Evolutionary conservation across 2,888 invertebrate species (phyloP).

Genomic region (Fragum whitleyi): DNA sequence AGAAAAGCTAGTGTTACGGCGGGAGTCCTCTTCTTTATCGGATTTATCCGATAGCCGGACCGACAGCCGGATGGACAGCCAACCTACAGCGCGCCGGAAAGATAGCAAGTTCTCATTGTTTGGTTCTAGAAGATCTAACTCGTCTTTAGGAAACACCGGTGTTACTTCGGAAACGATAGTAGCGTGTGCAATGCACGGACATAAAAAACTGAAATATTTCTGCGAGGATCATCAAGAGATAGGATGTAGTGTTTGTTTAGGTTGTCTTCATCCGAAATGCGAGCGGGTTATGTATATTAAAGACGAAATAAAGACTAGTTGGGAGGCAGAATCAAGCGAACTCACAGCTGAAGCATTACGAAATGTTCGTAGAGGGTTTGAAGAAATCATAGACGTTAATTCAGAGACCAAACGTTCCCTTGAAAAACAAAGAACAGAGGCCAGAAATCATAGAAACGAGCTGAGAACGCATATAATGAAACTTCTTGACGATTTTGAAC

Average conservation of each 20-base stretch:
- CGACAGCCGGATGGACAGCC: not conserved
- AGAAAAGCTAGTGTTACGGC: not conserved
- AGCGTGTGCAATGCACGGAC: slow-evolving; percentile 56
- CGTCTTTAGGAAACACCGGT: not conserved
- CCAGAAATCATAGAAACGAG: slow-evolving; percentile 37
- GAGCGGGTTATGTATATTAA: slow-evolving; percentile 62
- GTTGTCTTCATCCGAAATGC: slow-evolving; percentile 55
- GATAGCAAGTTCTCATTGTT: slow-evolving; percentile 17
- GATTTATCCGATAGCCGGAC: slow-evolving; percentile 4
- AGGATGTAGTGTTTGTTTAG: slow-evolving; percentile 63
- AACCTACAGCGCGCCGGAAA: not conserved
- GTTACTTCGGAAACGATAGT: not conserved
- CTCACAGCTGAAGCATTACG: slow-evolving; percentile 43
- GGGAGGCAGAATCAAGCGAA: slow-evolving; percentile 34
- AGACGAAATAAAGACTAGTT: slow-evolving; percentile 51
- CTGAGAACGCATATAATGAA: slow-evolving; percentile 31
- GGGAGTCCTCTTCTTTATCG: not conserved
- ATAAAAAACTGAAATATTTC: slow-evolving; percentile 64
- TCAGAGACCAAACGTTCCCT: slow-evolving; percentile 32
- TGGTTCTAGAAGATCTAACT: slow-evolving; percentile 27
- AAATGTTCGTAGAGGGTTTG: slow-evolving; percentile 46
- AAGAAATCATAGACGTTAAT: slow-evolving; percentile 52
- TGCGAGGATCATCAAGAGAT: slow-evolving; percentile 64
- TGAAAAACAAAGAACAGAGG: slow-evolving; percentile 41
- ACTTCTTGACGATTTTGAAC: slow-evolving; percentile 58